phyloP scores from a whole-genome alignment of 1,140 invertebrate genomes.

The Brachionus sp. region DNA sequence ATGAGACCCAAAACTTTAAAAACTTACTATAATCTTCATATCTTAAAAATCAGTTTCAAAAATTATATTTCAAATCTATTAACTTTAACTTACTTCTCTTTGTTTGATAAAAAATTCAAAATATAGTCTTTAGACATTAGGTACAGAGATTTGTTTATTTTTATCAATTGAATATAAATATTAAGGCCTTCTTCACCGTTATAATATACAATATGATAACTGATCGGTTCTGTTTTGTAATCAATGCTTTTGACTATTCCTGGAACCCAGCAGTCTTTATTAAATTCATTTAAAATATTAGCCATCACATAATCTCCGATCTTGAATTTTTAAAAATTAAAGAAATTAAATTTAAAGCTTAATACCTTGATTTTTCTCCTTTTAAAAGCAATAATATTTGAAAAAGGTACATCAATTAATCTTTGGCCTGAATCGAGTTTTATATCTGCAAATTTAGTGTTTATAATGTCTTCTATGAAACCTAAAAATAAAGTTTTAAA shows the following conservation, averaged over 20 bases:
- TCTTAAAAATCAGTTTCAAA: neutral
- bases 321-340: neutral
- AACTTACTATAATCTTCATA: neutral
- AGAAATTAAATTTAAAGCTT: neutral
- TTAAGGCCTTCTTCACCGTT: slow-evolving; percentile 1
- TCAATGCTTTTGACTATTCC: neutral
- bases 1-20: neutral
- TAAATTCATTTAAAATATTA: slow-evolving; percentile 11
- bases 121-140: neutral
- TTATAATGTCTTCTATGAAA: neutral
- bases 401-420: neutral
- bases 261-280: slow-evolving; percentile 38
- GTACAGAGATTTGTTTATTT: neutral
- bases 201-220: slow-evolving; percentile 4
- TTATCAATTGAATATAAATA: slow-evolving; percentile 26
- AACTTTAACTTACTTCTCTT: slow-evolving; percentile 24
- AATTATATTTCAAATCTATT: neutral
- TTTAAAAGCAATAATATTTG: slow-evolving; percentile 33
- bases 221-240: neutral
- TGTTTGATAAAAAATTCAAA: neutral
- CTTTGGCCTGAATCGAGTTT: slow-evolving; percentile 5
- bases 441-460: neutral
- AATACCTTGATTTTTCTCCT: slow-evolving; percentile 5
- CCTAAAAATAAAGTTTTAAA: slow-evolving; percentile 21
- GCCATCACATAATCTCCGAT: slow-evolving; percentile 41